Evolutionary conservation across 2,888 invertebrate genomes (phyloP), one percentile per base, ranked within the genome.

Genomic region (Stenichneumon culpator): DNA sequence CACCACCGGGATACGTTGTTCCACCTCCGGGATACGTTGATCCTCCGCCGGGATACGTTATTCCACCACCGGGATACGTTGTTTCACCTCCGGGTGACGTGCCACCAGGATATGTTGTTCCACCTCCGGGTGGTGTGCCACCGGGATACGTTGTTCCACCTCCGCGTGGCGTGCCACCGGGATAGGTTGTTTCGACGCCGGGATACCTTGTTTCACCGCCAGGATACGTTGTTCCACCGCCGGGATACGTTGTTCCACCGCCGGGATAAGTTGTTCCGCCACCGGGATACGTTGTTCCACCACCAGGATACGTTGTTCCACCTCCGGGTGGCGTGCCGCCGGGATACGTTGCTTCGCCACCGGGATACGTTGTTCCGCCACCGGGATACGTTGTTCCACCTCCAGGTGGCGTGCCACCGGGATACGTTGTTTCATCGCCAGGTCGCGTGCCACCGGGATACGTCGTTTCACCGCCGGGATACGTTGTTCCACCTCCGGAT

Each of bases 261-360:
- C 69, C 32, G 0, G 50, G 67, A 25, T 25, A n/a, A n/a, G n/a
- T n/a, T 39, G 50, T 16, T 0, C 22, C 74, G 0, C 75, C 54
- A 14, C 82, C 86, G 28, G 86, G 86, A 54, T 81, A 57, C 14
- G 69, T 74, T 16, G 47, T 32, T 25, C 52, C 80, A 47, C 72
- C 86, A 22, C 87, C 84, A 74, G 81, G 84, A 81, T 84, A 82
- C 0, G 32, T 44, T 25, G 72, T 44, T 87, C 87, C 16, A 83
- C 50, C 77, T 68, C 87, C 89, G n/a, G 87, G 87, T 22, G 78
- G 54, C 52, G 44, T 68, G 7, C 86, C 87, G 32, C 77, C 75
- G 14, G 83, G 77, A 80, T 79, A 75, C 0, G 54, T 72, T 4
- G 25, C 57, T 44, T 70, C 81, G 0, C 70, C 60, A 14, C 65